Evolutionary conservation across 2,113 vertebrate genomes (phyloP).

Genomic region (Phalacrocorax aristotelis): DNA sequence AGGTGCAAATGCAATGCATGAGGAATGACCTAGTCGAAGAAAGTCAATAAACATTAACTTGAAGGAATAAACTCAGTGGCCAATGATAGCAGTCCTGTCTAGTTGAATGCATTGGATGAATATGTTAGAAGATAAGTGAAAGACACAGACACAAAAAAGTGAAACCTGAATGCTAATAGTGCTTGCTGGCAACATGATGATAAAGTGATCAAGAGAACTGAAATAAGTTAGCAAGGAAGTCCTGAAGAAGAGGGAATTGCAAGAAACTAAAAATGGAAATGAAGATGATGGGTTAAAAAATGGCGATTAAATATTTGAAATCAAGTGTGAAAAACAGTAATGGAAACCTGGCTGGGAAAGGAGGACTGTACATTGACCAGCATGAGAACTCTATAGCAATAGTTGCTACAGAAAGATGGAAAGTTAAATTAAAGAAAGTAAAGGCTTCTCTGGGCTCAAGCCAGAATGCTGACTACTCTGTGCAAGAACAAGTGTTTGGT

Average conservation of each 20-base stretch:
- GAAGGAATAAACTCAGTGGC: not conserved
- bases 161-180: not conserved
- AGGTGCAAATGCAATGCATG: not conserved
- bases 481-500: not conserved
- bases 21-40: not conserved
- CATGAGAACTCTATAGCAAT: accelerated
- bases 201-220: not conserved
- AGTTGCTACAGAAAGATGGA: not conserved
- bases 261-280: not conserved
- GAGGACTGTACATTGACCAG: not conserved
- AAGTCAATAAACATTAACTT: not conserved
- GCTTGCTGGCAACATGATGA: not conserved
- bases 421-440: not conserved
- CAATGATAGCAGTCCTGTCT: not conserved
- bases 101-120: not conserved
- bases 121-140: not conserved
- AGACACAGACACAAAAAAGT: not conserved
- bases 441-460: not conserved
- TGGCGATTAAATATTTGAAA: not conserved
- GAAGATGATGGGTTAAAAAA: not conserved
- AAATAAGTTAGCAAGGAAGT: not conserved
- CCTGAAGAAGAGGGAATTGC: not conserved
- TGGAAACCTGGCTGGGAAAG: not conserved
- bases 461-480: not conserved
- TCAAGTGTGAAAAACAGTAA: not conserved